phyloP scores from a whole-genome alignment of 1,140 invertebrate species.

The Neoseiulus cucumeris region DNA sequence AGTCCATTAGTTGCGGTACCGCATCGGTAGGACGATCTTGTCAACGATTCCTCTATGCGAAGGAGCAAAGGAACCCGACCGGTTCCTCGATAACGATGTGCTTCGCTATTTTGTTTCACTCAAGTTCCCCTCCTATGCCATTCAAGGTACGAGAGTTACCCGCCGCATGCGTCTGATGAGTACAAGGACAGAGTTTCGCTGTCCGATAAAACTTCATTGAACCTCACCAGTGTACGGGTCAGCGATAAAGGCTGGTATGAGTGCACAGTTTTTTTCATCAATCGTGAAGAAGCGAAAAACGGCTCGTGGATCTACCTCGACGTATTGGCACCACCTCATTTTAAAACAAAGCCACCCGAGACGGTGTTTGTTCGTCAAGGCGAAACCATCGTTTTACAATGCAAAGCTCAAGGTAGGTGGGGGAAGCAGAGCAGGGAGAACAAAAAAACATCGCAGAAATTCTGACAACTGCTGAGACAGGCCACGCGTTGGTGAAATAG shows the following conservation, averaged over 20 bases:
- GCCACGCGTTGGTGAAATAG: neutral
- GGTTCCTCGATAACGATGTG: neutral
- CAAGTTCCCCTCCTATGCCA: neutral
- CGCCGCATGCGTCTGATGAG: conserved; percentile 72
- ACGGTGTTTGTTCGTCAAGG: conserved; percentile 84
- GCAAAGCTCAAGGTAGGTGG: conserved; percentile 42
- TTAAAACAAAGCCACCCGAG: conserved; percentile 70
- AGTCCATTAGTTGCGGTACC: conserved; percentile 77
- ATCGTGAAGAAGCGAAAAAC: conserved; percentile 45
- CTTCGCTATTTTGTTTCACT: conserved; percentile 37
- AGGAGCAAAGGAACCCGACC: neutral
- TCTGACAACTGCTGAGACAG: too few species aligned
- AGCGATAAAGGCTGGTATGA: conserved; percentile 92
- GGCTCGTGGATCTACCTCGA: conserved; percentile 89
- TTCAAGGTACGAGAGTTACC: conserved; percentile 68
- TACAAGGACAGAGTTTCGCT: conserved; percentile 73
- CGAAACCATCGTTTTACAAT: conserved; percentile 78
- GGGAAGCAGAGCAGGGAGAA: too few species aligned
- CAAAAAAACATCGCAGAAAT: too few species aligned
- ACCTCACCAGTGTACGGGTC: conserved; percentile 73
- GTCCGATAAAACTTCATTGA: conserved; percentile 68
- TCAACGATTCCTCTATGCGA: too few species aligned
- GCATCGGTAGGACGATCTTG: conserved; percentile 41
- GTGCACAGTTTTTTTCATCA: conserved; percentile 86
- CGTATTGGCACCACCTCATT: conserved; percentile 67